These are phyloP conservation scores for Cataglyphis cursor DNA, from an alignment of 2,888 invertebrate genomes.

Conservation along the genomic window DNA sequence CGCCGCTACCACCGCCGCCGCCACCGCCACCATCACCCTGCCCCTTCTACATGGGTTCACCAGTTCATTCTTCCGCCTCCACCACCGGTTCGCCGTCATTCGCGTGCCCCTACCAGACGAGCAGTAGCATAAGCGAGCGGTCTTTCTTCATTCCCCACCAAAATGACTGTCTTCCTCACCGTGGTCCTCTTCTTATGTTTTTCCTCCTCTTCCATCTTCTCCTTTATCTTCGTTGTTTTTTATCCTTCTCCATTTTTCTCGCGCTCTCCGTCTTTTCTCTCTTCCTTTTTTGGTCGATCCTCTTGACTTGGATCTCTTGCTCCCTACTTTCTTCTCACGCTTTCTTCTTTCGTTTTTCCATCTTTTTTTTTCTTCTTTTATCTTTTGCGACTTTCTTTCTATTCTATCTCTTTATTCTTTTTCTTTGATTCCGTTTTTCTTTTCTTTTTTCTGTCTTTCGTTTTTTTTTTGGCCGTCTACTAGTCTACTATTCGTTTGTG, in stretches of 20 bases:
- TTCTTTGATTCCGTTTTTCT: background rate
- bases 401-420: background rate
- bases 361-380: background rate
- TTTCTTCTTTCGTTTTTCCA: conserved; percentile 11
- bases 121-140: conserved; percentile 48
- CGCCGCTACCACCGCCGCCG: conserved; percentile 22
- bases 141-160: conserved; percentile 60
- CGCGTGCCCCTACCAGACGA: conserved; percentile 66
- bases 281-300: background rate
- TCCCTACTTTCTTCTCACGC: background rate
- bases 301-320: background rate
- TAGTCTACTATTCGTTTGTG: background rate
- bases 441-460: conserved; percentile 34
- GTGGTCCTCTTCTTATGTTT: conserved; percentile 48
- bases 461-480: background rate
- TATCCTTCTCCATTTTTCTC: background rate
- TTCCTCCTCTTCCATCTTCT: conserved; percentile 35
- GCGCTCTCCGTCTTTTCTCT: background rate
- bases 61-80: conserved; percentile 73
- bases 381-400: conserved; percentile 11
- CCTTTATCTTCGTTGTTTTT: conserved; percentile 35
- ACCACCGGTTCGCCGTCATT: conserved; percentile 62
- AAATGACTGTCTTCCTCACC: conserved; percentile 48
- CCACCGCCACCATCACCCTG: conserved; percentile 62
- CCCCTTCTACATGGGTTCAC: conserved; percentile 61